Evolutionary conservation across 2,797 vertebrate species (phyloP).

Genomic region (Urosaurus nigricauda): DNA sequence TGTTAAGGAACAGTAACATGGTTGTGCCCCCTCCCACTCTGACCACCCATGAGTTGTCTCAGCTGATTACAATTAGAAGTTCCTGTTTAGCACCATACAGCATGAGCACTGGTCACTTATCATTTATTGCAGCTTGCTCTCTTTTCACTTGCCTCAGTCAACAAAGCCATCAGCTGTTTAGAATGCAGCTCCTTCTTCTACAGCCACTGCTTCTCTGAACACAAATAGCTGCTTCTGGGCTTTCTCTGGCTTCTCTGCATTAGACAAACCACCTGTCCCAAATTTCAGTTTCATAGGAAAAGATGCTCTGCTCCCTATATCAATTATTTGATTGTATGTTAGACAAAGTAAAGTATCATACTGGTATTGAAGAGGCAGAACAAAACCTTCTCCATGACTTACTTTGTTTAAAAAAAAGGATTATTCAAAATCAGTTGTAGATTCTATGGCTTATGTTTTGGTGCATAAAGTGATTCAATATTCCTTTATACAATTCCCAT

Average conservation of each 20-base stretch:
- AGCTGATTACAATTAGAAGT: slow-evolving; percentile 2
- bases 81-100: background rate
- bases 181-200: background rate
- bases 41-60: background rate
- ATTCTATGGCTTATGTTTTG: background rate
- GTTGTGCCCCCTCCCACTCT: background rate
- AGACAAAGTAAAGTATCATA: background rate
- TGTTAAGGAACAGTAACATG: background rate
- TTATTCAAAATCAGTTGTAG: background rate
- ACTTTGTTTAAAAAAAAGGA: background rate
- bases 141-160: background rate
- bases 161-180: background rate
- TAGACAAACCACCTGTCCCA: background rate
- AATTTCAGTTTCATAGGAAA: background rate
- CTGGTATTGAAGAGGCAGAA: background rate
- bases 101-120: background rate
- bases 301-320: background rate
- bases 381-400: background rate
- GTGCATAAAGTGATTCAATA: background rate
- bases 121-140: slow-evolving; percentile 4
- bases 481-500: background rate
- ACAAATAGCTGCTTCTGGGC: background rate
- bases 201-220: background rate
- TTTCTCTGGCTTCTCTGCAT: background rate
- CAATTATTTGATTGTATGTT: background rate